Base-by-base conservation (phyloP, 2,888 invertebrate genomes). In the Idaea straminata region DNA sequence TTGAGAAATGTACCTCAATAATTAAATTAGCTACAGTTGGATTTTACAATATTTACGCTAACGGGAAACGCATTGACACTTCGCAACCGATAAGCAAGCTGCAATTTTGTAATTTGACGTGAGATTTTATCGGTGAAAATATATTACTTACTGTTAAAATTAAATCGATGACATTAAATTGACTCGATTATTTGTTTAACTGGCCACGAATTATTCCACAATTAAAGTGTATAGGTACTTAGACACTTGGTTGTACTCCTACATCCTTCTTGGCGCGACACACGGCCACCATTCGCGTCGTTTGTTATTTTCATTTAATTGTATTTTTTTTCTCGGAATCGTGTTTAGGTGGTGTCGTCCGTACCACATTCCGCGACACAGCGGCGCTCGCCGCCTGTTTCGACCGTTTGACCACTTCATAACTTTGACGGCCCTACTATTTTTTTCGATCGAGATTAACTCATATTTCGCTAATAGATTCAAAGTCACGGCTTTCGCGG, bases 311-410 rank as follows among this genome's bases (percentile, higher is more conserved):
- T 77, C 75, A 76, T 81, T 78, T 78, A 79, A 77, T 79, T 73
- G 68, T 72, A 67, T 77, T 81, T 78, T 73, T 81, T 80, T 86
- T 82, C 85, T 83, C 79, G 75, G 86, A 86, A 88, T 84, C 83
- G 78, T 79, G 84, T 83, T 85, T 83, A 80, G 84, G 80, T 79
- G 80, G 80, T 83, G 86, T 84, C 83, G 83, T 81, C 82, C 80
- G 80, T 81, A 81, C 86, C 85, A 81, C 91, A 91, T 91, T 91
- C 91, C 90, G 81, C 91, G 91, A 81, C 89, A 81, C 70, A 72
- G 78, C 77, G 91, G 88, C 91, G 89, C 84, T 82, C 75, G 82
- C 85, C 74, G 77, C 72, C 65, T 71, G 74, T 76, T 80, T 80
- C 81, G 83, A 85, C 83, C 83, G 82, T 81, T 81, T 83, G 83